Evolutionary conservation across 2,113 vertebrate genomes (phyloP).

Genomic region (Anas platyrhynchos): DNA sequence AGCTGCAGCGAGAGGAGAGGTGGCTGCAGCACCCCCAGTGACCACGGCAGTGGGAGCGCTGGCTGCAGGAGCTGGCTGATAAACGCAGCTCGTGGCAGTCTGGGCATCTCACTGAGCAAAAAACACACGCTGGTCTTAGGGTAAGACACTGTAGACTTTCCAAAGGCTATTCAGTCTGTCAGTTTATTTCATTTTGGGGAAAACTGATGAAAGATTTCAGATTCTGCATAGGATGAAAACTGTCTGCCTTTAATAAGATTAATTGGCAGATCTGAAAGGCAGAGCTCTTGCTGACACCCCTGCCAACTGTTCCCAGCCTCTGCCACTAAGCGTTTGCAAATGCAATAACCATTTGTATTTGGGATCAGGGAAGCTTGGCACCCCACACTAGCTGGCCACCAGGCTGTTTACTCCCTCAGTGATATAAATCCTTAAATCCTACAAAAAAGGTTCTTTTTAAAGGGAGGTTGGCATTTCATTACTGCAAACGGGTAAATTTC

Average conservation of each 20-base stretch:
- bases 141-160: not conserved
- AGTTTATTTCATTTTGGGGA: not conserved
- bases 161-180: not conserved
- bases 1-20: not conserved
- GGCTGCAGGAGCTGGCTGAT: not conserved
- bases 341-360: not conserved
- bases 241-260: not conserved
- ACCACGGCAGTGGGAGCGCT: too few species aligned
- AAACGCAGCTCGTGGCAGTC: not conserved
- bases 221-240: not conserved
- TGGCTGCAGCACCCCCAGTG: not conserved
- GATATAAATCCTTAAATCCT: not conserved
- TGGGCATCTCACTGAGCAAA: not conserved
- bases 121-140: not conserved
- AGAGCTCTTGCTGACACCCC: not conserved
- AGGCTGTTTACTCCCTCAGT: not conserved
- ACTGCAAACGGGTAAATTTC: not conserved
- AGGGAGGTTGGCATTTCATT: not conserved
- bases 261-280: not conserved
- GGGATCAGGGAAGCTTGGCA: not conserved
- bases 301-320: not conserved
- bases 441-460: not conserved
- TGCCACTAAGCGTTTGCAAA: not conserved
- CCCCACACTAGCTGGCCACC: not conserved
- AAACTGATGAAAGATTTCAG: not conserved